Conservation (phyloP, 2,113 vertebrate genomes). For the Phalacrocorax aristotelis region DNA sequence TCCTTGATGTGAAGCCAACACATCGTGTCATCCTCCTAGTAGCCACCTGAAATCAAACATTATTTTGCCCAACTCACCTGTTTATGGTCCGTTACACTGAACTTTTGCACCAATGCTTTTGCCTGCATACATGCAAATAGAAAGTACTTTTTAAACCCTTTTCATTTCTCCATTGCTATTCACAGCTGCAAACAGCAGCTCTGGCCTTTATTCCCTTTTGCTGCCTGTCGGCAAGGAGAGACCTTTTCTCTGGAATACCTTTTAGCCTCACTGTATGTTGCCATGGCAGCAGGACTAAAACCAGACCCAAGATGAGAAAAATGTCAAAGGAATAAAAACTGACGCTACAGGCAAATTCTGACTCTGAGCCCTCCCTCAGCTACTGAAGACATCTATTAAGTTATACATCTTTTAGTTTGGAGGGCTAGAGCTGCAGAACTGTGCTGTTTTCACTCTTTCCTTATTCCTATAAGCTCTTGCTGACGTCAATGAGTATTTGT, state of each 20-base stretch:
- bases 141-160: neutral
- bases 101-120: neutral
- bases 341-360: neutral
- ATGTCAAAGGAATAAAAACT: conserved; percentile 34
- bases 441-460: neutral
- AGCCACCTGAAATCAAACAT: neutral
- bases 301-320: conserved; percentile 1
- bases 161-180: neutral
- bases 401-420: neutral
- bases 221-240: neutral
- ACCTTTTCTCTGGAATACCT: conserved; percentile 44
- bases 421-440: neutral
- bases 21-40: neutral
- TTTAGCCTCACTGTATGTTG: conserved; percentile 59
- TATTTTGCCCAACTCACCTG: neutral
- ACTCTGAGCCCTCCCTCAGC: neutral
- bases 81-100: neutral
- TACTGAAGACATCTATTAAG: conserved; percentile 22
- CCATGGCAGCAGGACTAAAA: conserved; percentile 63
- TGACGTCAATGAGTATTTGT: conserved; percentile 38
- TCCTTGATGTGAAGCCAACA: neutral
- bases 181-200: neutral
- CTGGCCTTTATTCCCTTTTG: neutral
- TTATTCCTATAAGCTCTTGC: conserved; percentile 6
- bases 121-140: neutral